phyloP scores from a whole-genome alignment of 2,113 vertebrate genomes.

The Carassius auratus region DNA sequence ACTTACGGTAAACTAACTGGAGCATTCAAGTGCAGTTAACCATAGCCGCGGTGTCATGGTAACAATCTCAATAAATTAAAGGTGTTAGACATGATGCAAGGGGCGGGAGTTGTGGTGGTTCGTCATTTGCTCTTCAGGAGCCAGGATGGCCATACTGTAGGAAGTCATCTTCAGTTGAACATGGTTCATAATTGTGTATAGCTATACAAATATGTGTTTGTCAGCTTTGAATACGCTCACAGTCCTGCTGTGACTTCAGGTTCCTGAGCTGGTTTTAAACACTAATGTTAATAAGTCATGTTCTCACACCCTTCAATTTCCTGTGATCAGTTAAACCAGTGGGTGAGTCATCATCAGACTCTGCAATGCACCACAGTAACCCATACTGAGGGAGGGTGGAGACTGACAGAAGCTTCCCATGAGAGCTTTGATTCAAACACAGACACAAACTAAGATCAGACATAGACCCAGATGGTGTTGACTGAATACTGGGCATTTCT shows the following conservation, averaged over 20 bases:
- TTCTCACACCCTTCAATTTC: slow-evolving; percentile 7
- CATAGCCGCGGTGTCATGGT: slow-evolving; percentile 1
- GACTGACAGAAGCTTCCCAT: slow-evolving; percentile 17
- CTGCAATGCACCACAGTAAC: slow-evolving; percentile 34
- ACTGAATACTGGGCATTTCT: neutral
- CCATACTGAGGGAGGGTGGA: slow-evolving; percentile 17
- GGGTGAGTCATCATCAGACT: slow-evolving; percentile 35
- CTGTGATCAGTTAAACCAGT: slow-evolving; percentile 16
- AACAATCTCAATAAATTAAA: slow-evolving; percentile 6
- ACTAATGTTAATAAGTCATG: neutral
- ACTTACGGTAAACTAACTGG: neutral
- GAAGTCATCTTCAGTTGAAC: neutral
- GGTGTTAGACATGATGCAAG: slow-evolving; percentile 2
- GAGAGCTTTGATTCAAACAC: neutral
- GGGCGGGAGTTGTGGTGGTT: neutral
- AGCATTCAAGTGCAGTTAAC: slow-evolving; percentile 5
- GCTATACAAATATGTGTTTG: neutral
- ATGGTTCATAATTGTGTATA: neutral
- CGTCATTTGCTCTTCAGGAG: neutral
- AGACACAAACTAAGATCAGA: slow-evolving; percentile 10
- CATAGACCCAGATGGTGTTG: neutral
- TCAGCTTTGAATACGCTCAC: neutral
- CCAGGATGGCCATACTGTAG: neutral
- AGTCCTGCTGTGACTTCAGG: neutral
- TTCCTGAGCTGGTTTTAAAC: neutral